Percentiles rank a stretch among this genome's conserved stretches.
Evolutionary conservation across 1,140 invertebrate genomes (phyloP).

Genomic region (Hyles euphorbiae): DNA sequence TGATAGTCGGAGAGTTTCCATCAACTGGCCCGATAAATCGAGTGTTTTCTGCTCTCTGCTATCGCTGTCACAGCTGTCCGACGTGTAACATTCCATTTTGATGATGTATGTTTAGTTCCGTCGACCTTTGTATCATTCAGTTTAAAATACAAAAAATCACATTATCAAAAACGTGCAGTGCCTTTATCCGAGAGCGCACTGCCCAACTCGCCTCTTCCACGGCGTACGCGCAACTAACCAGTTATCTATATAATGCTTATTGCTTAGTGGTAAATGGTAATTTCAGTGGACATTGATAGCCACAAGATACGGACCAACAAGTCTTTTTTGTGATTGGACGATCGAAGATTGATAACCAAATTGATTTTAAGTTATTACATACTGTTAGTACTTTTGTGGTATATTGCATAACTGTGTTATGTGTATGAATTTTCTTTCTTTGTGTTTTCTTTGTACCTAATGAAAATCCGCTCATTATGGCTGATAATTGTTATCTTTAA

Average conservation of each 20-base stretch:
- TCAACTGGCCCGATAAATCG: slow-evolving; percentile 81
- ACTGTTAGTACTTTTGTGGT: too few species aligned
- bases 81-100: slow-evolving; percentile 84
- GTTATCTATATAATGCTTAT: not conserved
- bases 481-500: too few species aligned
- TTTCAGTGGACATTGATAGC: too few species aligned
- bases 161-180: slow-evolving; percentile 20
- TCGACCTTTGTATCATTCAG: slow-evolving; percentile 17
- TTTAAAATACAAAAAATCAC: slow-evolving; percentile 19
- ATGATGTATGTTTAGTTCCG: slow-evolving; percentile 10
- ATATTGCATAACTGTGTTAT: too few species aligned
- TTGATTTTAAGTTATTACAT: too few species aligned
- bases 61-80: slow-evolving; percentile 87
- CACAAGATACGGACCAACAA: too few species aligned
- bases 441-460: too few species aligned
- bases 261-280: too few species aligned
- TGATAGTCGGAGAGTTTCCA: slow-evolving; percentile 77
- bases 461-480: too few species aligned
- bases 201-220: slow-evolving; percentile 26
- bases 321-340: too few species aligned
- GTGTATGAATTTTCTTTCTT: too few species aligned
- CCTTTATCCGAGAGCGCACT: slow-evolving; percentile 11
- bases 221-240: slow-evolving; percentile 54
- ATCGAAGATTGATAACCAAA: too few species aligned
- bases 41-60: slow-evolving; percentile 79